Conservation (phyloP, 1,140 invertebrate species). For the Triops cancriformis region DNA sequence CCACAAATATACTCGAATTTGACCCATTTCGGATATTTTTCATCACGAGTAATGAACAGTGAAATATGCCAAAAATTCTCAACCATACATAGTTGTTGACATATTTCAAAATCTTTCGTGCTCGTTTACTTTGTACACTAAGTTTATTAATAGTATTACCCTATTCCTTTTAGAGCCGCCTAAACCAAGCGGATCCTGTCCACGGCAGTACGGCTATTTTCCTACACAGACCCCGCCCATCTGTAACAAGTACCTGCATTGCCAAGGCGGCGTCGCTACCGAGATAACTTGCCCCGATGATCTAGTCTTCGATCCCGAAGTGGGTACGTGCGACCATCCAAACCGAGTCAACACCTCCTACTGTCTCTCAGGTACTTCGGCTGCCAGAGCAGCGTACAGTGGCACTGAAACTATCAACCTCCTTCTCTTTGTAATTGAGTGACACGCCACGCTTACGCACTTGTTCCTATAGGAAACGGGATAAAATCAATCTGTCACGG, state of each 20-base stretch:
- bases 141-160: no score
- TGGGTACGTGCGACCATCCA: constrained; percentile 77
- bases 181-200: constrained; percentile 60
- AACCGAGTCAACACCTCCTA: constrained; percentile 65
- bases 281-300: constrained; percentile 74
- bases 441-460: not conserved
- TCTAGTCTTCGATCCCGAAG: constrained; percentile 77
- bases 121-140: no score
- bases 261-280: constrained; percentile 69
- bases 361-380: constrained; percentile 40
- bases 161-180: constrained; percentile 54
- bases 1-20: no score
- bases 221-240: constrained; percentile 67
- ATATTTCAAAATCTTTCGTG: no score
- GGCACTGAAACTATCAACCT: not conserved
- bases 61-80: no score
- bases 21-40: no score
- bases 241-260: constrained; percentile 79
- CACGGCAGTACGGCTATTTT: constrained; percentile 76
- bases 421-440: not conserved
- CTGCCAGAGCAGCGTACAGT: not conserved
- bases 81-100: no score
- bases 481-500: not conserved
- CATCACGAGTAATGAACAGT: no score
- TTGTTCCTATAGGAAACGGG: not conserved